These are phyloP conservation scores for Exocentrus adspersus DNA, from an alignment of 2,888 invertebrate species.

Conservation along the genomic window DNA sequence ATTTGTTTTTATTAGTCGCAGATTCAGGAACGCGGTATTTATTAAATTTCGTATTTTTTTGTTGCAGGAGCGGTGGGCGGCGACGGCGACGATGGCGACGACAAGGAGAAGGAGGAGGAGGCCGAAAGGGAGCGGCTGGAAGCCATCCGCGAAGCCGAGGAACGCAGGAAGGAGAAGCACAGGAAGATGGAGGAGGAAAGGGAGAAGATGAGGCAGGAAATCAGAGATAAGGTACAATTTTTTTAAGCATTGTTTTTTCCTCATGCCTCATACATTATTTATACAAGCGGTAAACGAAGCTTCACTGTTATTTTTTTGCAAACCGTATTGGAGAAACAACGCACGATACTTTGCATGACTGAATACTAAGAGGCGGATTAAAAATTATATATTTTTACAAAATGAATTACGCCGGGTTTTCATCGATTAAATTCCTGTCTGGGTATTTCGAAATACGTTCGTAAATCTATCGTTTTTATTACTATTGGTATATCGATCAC, in stretches of 20 bases:
- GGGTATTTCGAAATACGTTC: too few species aligned
- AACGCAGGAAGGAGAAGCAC: conserved; percentile 98
- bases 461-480: too few species aligned
- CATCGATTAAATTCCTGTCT: too few species aligned
- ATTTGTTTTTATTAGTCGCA: too few species aligned
- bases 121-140: conserved; percentile 98
- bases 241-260: too few species aligned
- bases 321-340: background rate
- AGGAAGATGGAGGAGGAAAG: conserved; percentile 99
- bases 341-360: background rate
- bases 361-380: background rate
- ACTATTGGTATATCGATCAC: background rate
- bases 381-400: background rate
- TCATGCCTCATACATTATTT: too few species aligned
- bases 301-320: background rate
- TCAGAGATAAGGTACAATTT: conserved; percentile 92
- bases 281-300: background rate
- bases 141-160: conserved; percentile 97
- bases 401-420: background rate
- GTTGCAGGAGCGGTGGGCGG: conserved; percentile 87
- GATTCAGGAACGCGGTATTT: too few species aligned
- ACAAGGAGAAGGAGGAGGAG: conserved; percentile 98
- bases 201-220: conserved; percentile 99
- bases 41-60: background rate
- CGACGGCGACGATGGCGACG: conserved; percentile 92